Evolutionary conservation across 2,888 invertebrate genomes (phyloP), one percentile per base, ranked within the genome.

Genomic region (Epistrophe eligans): DNA sequence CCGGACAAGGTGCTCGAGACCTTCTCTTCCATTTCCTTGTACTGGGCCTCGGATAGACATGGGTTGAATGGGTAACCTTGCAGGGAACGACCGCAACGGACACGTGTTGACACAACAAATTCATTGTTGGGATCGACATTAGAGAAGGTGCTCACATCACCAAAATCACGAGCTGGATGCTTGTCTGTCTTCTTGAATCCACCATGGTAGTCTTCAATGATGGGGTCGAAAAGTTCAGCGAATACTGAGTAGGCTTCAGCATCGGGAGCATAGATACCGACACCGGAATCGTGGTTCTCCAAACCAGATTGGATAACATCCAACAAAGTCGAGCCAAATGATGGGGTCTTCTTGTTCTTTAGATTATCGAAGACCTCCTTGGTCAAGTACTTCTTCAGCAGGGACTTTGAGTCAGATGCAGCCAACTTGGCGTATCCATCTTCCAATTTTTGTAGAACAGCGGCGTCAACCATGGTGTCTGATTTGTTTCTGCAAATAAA

Each of bases 11-110:
- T 97, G 91, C 94, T 92, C 90, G 97, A 96, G 13, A 98, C 97
- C 93, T 98, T 98, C 79, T 95, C 95, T 93, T 99, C 98, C 98
- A 99, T 98, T 93, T 98, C 98, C 94, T 97, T 97, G 96, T 99
- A 99, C 94, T 99, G 98, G 91, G 96, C 97, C 94, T 99, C 98
- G 85, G 97, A 98, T 89, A 99, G 94, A 94, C 98, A 98, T 89
- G 99, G 99, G 95, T 99, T 99, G 96, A 99, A 99, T 90, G 98
- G 98, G 93, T 98, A 99, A 84, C 99, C 99, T 91, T 97, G 96
- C 95, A 97, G 93, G 91, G 98, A 98, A 92, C 99, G 98, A 88
- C 99, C 99, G 94, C 99, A 98, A 91, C 99, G 96, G 84, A 99
- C 98, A 92, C 99, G 97, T 91, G 99, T 99, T 74, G 98, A 98